Conservation (phyloP, 2,888 invertebrate genomes). For the Conchocele bisecta region DNA sequence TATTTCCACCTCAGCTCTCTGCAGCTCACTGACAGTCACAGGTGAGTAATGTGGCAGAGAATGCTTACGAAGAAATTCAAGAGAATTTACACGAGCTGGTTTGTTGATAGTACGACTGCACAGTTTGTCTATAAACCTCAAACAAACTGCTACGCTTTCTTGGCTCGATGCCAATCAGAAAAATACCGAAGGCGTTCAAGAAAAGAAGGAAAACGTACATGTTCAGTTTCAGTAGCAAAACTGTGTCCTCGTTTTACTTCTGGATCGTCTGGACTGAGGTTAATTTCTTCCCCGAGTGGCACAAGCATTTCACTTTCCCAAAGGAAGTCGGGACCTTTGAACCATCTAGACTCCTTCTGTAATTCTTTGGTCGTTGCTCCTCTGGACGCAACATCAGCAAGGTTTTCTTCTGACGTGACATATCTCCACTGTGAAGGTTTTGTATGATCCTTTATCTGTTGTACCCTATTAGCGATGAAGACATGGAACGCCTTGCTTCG, state of each 20-base stretch:
- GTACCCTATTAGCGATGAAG: slow-evolving; percentile 38
- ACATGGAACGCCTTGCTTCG: slow-evolving; percentile 33
- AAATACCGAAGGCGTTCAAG: slow-evolving; percentile 1
- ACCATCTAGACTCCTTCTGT: slow-evolving; percentile 6
- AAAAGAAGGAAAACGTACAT: not conserved
- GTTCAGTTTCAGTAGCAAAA: not conserved
- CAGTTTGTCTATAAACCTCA: slow-evolving; percentile 14
- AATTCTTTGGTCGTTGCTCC: slow-evolving; percentile 20
- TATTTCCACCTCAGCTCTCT: not conserved
- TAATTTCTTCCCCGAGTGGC: not conserved
- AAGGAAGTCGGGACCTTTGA: slow-evolving; percentile 23
- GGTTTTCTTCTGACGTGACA: slow-evolving; percentile 37
- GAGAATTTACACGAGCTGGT: not conserved
- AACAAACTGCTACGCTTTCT: slow-evolving; percentile 22
- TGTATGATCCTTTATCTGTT: slow-evolving; percentile 20
- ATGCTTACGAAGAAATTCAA: too few relatives aligned
- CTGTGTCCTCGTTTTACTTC: slow-evolving; percentile 26
- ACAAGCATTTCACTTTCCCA: not conserved
- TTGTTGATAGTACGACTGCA: not conserved
- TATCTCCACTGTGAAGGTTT: slow-evolving; percentile 33
- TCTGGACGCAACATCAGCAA: slow-evolving; percentile 50
- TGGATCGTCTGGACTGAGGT: slow-evolving; percentile 13
- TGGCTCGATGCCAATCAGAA: slow-evolving; percentile 23
- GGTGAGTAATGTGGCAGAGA: not conserved
- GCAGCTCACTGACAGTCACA: slow-evolving; percentile 8